Conservation (phyloP, 2,797 vertebrate species). For the Lepus oiostolus region DNA sequence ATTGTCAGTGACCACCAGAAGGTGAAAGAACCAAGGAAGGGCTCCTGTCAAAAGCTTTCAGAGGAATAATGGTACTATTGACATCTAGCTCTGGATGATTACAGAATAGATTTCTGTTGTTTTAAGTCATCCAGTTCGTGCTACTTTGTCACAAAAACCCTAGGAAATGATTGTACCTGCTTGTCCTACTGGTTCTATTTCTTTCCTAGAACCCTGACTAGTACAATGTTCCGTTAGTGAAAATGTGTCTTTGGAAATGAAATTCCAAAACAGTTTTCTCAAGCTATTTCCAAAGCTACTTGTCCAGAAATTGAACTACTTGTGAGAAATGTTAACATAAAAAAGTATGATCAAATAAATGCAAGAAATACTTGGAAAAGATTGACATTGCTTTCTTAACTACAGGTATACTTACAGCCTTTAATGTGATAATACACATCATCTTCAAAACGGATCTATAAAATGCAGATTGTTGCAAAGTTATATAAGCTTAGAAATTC, state of each 20-base stretch:
- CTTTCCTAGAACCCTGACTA: background rate
- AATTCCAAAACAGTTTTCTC: conserved; percentile 16
- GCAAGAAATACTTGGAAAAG: background rate
- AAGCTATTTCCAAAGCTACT: background rate
- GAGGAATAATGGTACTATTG: background rate
- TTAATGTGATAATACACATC: background rate
- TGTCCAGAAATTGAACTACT: background rate
- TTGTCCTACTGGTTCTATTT: conserved; percentile 19
- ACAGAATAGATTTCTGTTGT: background rate
- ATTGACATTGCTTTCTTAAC: background rate
- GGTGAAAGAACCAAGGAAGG: background rate
- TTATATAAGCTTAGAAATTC: background rate
- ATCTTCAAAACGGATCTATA: background rate
- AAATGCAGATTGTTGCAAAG: conserved; percentile 1
- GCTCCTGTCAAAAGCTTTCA: background rate
- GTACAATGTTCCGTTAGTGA: background rate
- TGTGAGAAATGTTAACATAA: conserved; percentile 13
- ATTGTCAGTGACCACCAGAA: background rate
- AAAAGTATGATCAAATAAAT: background rate
- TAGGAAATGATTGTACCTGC: background rate
- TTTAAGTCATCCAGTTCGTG: background rate
- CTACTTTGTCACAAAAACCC: background rate
- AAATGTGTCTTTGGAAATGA: conserved; percentile 24
- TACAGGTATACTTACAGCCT: background rate
- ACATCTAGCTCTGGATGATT: background rate